Percentiles rank a stretch among this genome's conserved stretches.
These are phyloP conservation scores for Sebastiscus tertius DNA, from an alignment of 2,797 vertebrate genomes.

Conservation along the genomic window DNA sequence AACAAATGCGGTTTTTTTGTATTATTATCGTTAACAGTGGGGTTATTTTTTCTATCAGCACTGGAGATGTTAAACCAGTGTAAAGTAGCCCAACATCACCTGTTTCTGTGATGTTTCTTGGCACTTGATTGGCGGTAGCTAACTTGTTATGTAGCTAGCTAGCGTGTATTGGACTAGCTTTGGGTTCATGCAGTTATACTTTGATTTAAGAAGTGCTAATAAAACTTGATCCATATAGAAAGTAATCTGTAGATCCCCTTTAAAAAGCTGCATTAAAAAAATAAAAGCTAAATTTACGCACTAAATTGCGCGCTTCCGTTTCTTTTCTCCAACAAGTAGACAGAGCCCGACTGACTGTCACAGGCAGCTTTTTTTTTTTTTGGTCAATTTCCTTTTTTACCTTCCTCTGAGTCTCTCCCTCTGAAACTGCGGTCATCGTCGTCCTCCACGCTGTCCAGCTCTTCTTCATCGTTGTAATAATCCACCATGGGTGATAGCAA, in stretches of 20 bases:
- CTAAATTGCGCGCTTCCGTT: conserved; percentile 39
- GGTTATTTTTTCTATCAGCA: no score
- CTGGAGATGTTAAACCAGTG: no score
- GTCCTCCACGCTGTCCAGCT: conserved; percentile 94
- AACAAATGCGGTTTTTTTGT: no score
- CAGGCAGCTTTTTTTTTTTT: not conserved
- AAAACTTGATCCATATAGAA: fast-evolving
- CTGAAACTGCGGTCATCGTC: conserved; percentile 95
- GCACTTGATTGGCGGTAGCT: no score
- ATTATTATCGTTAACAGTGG: no score
- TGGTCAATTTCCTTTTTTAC: conserved; percentile 69
- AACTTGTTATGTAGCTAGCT: no score
- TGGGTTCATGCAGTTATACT: no score
- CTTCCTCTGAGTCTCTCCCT: conserved; percentile 95
- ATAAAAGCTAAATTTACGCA: not conserved
- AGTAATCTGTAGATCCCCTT: fast-evolving
- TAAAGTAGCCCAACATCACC: no score
- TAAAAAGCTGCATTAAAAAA: not conserved
- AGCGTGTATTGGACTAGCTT: no score
- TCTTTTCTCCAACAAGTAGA: conserved; percentile 63
- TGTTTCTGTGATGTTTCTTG: no score
- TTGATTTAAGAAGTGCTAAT: no score
- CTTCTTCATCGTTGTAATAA: conserved; percentile 96
- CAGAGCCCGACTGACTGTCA: conserved; percentile 47
- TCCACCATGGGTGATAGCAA: conserved; percentile 90